Evolutionary conservation across 64 coral and sea anemone genomes (phyloP), one percentile per base, ranked within the genome.

Genomic region (Platygyra sinensis): DNA sequence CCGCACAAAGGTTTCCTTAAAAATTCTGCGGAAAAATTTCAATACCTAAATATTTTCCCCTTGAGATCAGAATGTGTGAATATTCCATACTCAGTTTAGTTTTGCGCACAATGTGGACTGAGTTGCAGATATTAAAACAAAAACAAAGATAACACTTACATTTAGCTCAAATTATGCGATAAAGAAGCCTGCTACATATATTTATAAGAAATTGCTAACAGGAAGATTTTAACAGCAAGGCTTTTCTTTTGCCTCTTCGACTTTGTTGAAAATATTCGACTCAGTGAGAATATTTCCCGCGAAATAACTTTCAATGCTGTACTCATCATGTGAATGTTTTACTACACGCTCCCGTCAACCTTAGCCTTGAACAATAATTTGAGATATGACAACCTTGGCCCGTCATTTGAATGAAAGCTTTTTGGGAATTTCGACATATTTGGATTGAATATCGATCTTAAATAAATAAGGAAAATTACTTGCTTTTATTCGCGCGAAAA

Each of bases 401-500:
- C 62, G 33, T 85, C 62, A 85, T 72, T 72, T 72, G 31, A 85
- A 51, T 85, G 81, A 85, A 85, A 13, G 62, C 81, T 51, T 71
- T 83, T 65, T 72, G 39, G 32, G 5, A 13, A 85, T 85, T 85
- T 42, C 38, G 81, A 85, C 81, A 85, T 85, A 39, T 85, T 85
- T 85, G 38, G 24, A 72, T 64, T 85, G 81, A 71, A 71, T 85
- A 71, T 85, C 62, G 36, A 85, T 72, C 81, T 71, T 67, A 71
- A 85, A 85, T 85, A 85, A 85, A 85, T 85, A 85, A 51, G 22
- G 22, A 85, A 85, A 71, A 71, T 51, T 50, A 31, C 62, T 71
- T 50, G 81, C 81, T 29, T 85, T 85, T 85, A 85, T 85, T 85
- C 81, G 17, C 24, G 24, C 24, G 69, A 85, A 85, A 85, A 85